phyloP scores from a whole-genome alignment of 1,140 invertebrate genomes.

The Archivesica marissinica region DNA sequence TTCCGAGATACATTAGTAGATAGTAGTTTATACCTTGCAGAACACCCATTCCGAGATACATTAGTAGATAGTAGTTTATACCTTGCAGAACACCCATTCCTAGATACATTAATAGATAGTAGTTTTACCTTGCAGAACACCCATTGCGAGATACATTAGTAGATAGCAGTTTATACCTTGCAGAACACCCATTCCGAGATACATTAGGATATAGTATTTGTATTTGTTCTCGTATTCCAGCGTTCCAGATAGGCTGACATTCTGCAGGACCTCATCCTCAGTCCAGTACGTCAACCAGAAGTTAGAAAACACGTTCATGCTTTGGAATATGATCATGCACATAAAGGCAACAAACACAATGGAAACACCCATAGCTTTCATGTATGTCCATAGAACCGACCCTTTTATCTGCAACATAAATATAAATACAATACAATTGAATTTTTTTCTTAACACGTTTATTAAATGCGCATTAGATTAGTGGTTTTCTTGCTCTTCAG shows the following conservation, averaged over 20 bases:
- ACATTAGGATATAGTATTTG: conserved; percentile 52
- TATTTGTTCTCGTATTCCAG: conserved; percentile 37
- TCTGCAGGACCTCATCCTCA: conserved; percentile 48
- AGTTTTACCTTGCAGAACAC: too few species aligned
- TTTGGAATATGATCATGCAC: conserved; percentile 90
- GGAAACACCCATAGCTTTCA: conserved; percentile 92
- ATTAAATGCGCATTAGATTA: too few species aligned
- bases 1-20: too few species aligned
- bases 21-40: too few species aligned
- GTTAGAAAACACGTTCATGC: conserved; percentile 47
- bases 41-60: too few species aligned
- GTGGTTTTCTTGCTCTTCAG: too few species aligned
- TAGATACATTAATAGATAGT: too few species aligned
- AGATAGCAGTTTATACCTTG: too few species aligned
- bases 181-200: conserved; percentile 23
- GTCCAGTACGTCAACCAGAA: conserved; percentile 64
- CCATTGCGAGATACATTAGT: too few species aligned
- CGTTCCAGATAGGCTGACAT: conserved; percentile 6
- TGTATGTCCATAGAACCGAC: conserved; percentile 94
- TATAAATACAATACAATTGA: background rate
- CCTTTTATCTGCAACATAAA: conserved; percentile 89
- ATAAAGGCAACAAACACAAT: conserved; percentile 90
- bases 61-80: too few species aligned
- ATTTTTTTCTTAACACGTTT: too few species aligned
- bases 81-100: too few species aligned